Evolutionary conservation across 1,140 invertebrate genomes (phyloP).

Genomic region (Pseudomyrmex pallidus): DNA sequence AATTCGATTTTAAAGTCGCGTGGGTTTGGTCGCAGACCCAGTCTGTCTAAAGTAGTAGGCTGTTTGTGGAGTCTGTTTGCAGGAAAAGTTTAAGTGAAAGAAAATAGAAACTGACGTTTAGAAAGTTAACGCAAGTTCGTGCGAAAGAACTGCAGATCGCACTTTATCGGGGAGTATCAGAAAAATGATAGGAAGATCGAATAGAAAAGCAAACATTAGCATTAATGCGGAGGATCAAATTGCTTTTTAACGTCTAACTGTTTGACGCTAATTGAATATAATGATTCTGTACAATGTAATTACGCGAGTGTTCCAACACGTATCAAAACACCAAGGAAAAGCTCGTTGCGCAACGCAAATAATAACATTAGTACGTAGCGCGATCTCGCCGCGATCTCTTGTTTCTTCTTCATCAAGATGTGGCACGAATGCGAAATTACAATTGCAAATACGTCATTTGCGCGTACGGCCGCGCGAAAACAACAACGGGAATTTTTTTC

Average conservation of each 20-base stretch:
- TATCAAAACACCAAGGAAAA: slow-evolving; percentile 59
- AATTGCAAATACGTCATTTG: slow-evolving; percentile 36
- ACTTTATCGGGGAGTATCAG: not conserved
- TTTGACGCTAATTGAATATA: slow-evolving; percentile 25
- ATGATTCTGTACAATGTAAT: slow-evolving; percentile 39
- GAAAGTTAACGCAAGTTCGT: not conserved
- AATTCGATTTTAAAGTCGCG: too few relatives aligned
- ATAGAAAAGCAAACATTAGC: not conserved
- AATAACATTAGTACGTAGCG: slow-evolving; percentile 58
- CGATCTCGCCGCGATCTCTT: slow-evolving; percentile 47
- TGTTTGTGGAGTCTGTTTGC: too few relatives aligned
- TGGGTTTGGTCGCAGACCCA: too few relatives aligned
- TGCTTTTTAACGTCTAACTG: slow-evolving; percentile 51
- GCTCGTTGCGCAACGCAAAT: slow-evolving; percentile 52
- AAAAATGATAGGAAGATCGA: not conserved
- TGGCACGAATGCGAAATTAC: slow-evolving; percentile 18
- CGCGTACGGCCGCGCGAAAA: not conserved
- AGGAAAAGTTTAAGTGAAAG: too few relatives aligned
- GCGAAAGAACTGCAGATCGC: not conserved
- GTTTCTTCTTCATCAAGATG: slow-evolving; percentile 59
- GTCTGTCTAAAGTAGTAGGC: too few relatives aligned
- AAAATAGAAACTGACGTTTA: not conserved
- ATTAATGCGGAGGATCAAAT: slow-evolving; percentile 50
- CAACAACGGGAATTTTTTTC: slow-evolving; percentile 1
- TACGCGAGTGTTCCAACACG: slow-evolving; percentile 37